These are phyloP conservation scores for Ditylenchus dipsaci DNA, from an alignment of 1,140 invertebrate genomes.

Conservation along the genomic window DNA sequence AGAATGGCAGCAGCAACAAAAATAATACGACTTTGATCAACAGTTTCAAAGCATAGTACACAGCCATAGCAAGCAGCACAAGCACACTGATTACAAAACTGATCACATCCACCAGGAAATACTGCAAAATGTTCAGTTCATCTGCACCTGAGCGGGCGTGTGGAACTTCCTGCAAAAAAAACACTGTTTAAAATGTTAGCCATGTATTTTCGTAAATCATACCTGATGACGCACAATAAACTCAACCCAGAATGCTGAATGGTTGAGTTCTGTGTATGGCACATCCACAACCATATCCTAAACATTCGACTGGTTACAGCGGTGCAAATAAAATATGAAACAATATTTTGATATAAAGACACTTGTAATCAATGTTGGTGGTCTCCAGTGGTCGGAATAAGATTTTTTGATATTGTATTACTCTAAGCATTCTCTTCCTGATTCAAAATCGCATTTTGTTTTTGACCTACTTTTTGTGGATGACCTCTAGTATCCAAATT, in stretches of 20 bases:
- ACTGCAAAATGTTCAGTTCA: conserved; percentile 49
- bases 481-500: no score
- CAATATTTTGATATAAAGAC: not conserved
- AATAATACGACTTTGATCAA: not conserved
- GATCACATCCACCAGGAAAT: conserved; percentile 23
- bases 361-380: no score
- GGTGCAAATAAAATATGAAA: not conserved
- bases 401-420: no score
- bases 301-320: no score
- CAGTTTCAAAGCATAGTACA: not conserved
- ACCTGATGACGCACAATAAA: conserved; percentile 54
- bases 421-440: no score
- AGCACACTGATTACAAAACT: not conserved
- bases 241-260: conserved; percentile 58
- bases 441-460: no score
- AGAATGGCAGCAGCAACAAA: not conserved
- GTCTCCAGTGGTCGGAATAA: no score
- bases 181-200: no score
- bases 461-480: no score
- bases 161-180: conserved; percentile 41
- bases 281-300: conserved; percentile 58
- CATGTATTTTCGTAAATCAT: no score
- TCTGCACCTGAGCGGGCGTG: conserved; percentile 56
- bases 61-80: not conserved
- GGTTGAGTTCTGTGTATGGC: conserved; percentile 56